Evolutionary conservation across 2,888 invertebrate species (phyloP), one percentile per base, ranked within the genome.

Genomic region (Coremacera marginata): DNA sequence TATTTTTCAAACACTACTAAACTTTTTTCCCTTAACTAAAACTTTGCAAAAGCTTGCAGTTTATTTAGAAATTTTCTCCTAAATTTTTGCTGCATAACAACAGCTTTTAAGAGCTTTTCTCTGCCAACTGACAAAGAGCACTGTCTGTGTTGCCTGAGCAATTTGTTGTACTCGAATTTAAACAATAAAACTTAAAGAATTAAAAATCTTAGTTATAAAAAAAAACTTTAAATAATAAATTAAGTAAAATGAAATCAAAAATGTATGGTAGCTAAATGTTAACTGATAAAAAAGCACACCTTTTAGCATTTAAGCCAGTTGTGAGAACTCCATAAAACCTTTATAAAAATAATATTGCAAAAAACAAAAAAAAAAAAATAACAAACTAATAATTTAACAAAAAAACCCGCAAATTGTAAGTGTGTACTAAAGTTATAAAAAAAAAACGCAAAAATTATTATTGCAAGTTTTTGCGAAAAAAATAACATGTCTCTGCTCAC

Each of bases 331-430:
- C 19, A 34, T 70, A 37, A 74, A 74, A 71, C 67, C 49, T 74
- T 75, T 51, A 34, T 78, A 78, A 63, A 70, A 70, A 57, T 76
- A 82, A 82, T 81, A 80, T 81, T 81, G 79, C 57, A 72, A 81
- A 78, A 55, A 76, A 76, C 72, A 76, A 65, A 72, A 74, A 74
- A 14, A 22, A 67, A 70, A 49, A 55, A 55, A 27, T 68, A 73
- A 63, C 9, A 49, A 44, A 4, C 11, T 44, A 22, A 51, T 4
- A 9, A 22, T 5, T 31, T 19, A 65, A 14, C 5, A 51, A 51
- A 37, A 51, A 51, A 37, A 68, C 9, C 2, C 19, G 27, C 19
- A 68, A 68, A 49, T 1, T 44, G 16, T 68, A n/a, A 68, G 22
- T 68, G 44, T 37, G 25, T 11, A 11, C 4, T 16, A 68, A 68